These are phyloP conservation scores for Drosophila repletoides DNA, from an alignment of 1,140 invertebrate species.

Conservation along the genomic window DNA sequence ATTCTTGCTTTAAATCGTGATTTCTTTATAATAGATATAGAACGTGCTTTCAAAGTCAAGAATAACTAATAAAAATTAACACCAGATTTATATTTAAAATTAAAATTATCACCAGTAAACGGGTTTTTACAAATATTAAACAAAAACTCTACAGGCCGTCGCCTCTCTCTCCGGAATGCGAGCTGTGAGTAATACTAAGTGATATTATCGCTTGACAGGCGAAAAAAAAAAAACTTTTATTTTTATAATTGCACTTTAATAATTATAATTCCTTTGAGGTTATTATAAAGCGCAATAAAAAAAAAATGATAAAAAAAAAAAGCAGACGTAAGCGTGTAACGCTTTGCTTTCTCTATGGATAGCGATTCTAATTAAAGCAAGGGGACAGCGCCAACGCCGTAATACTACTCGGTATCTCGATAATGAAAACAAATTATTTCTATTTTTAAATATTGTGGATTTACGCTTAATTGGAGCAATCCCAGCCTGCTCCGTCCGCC, in stretches of 20 bases:
- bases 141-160: not conserved
- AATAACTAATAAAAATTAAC: not conserved
- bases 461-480: slow-evolving; percentile 48
- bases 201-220: not conserved
- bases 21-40: no score
- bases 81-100: not conserved
- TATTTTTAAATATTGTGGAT: slow-evolving; percentile 57
- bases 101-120: slow-evolving; percentile 11
- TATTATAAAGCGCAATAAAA: slow-evolving; percentile 63
- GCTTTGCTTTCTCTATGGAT: slow-evolving; percentile 22
- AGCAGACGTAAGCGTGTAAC: slow-evolving; percentile 11
- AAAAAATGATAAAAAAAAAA: no score
- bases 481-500: not conserved
- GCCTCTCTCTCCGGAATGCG: slow-evolving; percentile 1
- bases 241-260: slow-evolving; percentile 23
- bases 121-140: not conserved
- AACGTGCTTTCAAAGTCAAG: no score
- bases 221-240: no score
- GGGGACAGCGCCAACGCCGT: not conserved
- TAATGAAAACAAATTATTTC: slow-evolving; percentile 69
- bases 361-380: slow-evolving; percentile 54
- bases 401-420: slow-evolving; percentile 21
- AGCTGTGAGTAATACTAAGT: not conserved
- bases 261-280: slow-evolving; percentile 47
- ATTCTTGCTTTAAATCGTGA: no score